A percentile compares a stretch with the other conserved stretches of the same genome.
Evolutionary conservation across 2,888 invertebrate species (phyloP).

Genomic region (Hemicrepidius hirtus): DNA sequence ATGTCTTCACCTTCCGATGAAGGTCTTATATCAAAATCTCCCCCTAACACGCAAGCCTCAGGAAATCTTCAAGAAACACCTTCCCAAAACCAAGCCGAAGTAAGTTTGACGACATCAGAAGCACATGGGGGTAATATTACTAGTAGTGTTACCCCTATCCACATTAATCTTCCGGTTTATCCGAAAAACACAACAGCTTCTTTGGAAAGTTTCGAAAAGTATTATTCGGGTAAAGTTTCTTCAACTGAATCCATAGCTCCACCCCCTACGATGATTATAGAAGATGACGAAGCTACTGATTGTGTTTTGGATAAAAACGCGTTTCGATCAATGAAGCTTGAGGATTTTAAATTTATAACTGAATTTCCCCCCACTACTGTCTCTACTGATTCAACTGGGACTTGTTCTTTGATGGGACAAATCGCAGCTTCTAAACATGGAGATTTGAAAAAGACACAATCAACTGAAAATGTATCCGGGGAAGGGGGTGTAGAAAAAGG

Average conservation of each 20-base stretch:
- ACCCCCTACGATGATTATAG: conserved; percentile 1
- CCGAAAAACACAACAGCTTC: conserved; percentile 54
- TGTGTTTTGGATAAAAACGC: conserved; percentile 49
- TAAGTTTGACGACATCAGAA: too few relatives aligned
- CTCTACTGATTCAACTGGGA: neutral
- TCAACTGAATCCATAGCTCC: neutral
- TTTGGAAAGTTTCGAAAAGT: conserved; percentile 53
- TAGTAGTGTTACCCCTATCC: conserved; percentile 44
- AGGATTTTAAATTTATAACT: conserved; percentile 57
- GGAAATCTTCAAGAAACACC: too few relatives aligned
- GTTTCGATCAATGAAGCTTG: conserved; percentile 56
- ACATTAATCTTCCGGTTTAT: conserved; percentile 57
- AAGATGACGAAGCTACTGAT: conserved; percentile 55
- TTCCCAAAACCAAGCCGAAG: too few relatives aligned
- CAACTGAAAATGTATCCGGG: too few relatives aligned
- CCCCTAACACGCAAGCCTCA: too few relatives aligned
- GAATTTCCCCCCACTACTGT: conserved; percentile 53
- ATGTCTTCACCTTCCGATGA: too few relatives aligned
- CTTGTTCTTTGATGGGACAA: neutral
- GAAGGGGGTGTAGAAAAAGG: too few relatives aligned
- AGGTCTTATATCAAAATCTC: too few relatives aligned
- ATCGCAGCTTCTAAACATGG: too few relatives aligned
- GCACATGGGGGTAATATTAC: neutral
- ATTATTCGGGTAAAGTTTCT: conserved; percentile 49
- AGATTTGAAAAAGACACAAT: too few relatives aligned